These are phyloP conservation scores for Lithodes maja DNA, from an alignment of 2,888 invertebrate genomes.

Conservation along the genomic window DNA sequence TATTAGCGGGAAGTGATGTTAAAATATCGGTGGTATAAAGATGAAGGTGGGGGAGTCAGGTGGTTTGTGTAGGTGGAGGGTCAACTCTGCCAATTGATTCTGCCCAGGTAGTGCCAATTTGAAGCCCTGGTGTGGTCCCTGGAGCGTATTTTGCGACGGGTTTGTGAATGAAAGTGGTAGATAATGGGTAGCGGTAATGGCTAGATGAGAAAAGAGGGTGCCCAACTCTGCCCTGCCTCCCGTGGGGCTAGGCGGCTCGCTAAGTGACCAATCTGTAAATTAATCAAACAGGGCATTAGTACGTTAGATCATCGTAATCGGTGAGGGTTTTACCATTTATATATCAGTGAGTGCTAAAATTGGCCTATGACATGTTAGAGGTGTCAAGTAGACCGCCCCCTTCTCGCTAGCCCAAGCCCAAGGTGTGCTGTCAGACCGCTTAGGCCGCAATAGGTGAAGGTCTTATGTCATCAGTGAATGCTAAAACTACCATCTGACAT, in stretches of 20 bases:
- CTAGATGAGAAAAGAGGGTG: background rate
- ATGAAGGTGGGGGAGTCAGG: conserved; percentile 42
- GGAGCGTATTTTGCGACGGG: background rate
- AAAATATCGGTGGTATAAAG: conserved; percentile 9
- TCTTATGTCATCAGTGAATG: too few species aligned
- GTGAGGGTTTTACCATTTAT: background rate
- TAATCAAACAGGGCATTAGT: too few species aligned
- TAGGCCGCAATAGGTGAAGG: too few species aligned
- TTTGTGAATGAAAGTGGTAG: background rate
- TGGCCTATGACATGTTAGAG: too few species aligned
- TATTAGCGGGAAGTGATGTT: conserved; percentile 15
- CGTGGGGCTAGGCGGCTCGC: background rate
- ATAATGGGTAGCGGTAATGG: background rate
- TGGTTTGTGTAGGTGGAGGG: conserved; percentile 39
- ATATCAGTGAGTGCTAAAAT: background rate
- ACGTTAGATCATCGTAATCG: background rate
- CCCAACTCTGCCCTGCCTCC: background rate
- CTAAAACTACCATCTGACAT: background rate
- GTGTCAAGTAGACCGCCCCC: too few species aligned
- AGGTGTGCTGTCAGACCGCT: too few species aligned
- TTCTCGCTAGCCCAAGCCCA: too few species aligned
- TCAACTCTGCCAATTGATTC: conserved; percentile 10
- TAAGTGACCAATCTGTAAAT: too few species aligned
- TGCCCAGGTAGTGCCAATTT: background rate
- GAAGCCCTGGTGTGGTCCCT: background rate